Conservation (phyloP, 2,113 vertebrate species). For the Eulacestoma nigropectus region DNA sequence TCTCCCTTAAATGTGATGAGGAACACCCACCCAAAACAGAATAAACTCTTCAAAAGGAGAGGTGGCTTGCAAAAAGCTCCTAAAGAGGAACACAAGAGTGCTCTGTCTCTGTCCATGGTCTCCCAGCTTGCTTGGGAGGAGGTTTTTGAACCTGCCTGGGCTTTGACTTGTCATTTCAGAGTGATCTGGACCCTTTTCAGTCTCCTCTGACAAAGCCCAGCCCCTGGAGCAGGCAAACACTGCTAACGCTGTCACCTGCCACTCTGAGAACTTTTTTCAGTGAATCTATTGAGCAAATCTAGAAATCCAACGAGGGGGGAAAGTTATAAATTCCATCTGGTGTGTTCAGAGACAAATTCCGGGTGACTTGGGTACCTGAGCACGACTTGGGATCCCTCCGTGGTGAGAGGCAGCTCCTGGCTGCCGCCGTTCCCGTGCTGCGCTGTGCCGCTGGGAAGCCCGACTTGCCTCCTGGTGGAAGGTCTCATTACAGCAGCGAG, state of each 20-base stretch:
- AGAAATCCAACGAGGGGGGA: neutral
- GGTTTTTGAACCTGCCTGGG: neutral
- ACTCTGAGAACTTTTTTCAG: neutral
- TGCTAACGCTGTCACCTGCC: neutral
- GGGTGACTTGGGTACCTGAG: neutral
- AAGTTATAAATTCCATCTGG: neutral
- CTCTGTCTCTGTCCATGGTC: neutral
- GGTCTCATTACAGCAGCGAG: slow-evolving; percentile 39
- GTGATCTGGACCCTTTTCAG: neutral
- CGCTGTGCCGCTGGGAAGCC: neutral
- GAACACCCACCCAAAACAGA: neutral
- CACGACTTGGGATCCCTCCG: neutral
- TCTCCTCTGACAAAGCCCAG: neutral
- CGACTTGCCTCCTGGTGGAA: slow-evolving; percentile 54
- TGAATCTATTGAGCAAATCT: neutral
- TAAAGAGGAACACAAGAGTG: fast-evolving
- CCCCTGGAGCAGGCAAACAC: neutral
- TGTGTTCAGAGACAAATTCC: neutral
- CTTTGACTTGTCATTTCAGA: neutral
- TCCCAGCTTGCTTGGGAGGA: neutral
- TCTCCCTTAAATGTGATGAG: neutral
- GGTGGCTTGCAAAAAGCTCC: neutral
- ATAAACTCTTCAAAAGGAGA: neutral
- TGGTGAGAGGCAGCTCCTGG: neutral
- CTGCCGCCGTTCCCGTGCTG: fast-evolving